These are phyloP conservation scores for Pelagia noctiluca DNA, from an alignment of 30 jellyfish, hydroid and myxozoan genomes.

Conservation along the genomic window DNA sequence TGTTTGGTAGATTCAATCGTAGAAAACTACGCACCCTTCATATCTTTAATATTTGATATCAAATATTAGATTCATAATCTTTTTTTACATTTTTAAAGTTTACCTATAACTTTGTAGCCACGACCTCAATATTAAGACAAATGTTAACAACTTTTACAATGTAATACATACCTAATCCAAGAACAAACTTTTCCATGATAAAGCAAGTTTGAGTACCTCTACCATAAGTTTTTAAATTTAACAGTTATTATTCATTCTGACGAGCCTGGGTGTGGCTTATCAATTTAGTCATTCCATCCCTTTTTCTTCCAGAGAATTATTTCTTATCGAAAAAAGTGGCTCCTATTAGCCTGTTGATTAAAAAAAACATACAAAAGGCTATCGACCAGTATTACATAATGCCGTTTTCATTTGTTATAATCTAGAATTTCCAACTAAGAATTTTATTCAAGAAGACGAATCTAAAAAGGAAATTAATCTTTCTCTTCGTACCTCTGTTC, in stretches of 20 bases:
- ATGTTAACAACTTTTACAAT: neutral
- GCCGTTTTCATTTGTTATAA: neutral
- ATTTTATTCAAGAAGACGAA: neutral
- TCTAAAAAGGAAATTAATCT: neutral
- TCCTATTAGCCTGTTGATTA: neutral
- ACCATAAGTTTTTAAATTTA: neutral
- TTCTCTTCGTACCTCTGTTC: neutral
- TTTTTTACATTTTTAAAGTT: neutral
- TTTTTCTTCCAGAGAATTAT: neutral
- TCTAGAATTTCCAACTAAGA: neutral
- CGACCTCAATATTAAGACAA: neutral
- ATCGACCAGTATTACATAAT: neutral
- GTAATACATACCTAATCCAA: neutral
- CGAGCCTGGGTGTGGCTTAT: constrained; percentile 8
- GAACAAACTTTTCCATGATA: neutral
- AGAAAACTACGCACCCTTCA: neutral
- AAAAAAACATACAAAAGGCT: neutral
- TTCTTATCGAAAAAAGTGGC: neutral
- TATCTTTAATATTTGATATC: neutral
- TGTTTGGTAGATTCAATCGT: neutral
- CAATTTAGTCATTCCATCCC: constrained; percentile 1
- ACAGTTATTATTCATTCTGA: neutral
- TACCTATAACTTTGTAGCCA: neutral
- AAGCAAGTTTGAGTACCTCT: neutral
- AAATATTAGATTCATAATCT: neutral